These are phyloP conservation scores for Notodonta ziczac DNA, from an alignment of 2,888 invertebrate species.

Conservation along the genomic window DNA sequence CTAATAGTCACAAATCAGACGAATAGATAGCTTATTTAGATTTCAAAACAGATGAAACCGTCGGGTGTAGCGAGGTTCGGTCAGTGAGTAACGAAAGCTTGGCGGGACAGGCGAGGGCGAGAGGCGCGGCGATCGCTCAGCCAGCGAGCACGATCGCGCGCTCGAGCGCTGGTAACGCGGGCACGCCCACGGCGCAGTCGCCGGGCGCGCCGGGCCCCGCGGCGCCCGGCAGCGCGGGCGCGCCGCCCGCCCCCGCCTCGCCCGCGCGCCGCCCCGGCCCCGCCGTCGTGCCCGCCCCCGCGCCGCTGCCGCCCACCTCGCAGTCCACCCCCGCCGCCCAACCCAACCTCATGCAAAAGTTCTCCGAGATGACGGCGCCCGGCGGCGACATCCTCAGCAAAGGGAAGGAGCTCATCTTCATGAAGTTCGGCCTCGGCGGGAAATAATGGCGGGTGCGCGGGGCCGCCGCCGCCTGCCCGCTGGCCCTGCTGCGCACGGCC, in stretches of 20 bases:
- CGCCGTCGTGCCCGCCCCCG: conserved; percentile 77
- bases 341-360: conserved; percentile 94
- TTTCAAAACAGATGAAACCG: conserved; percentile 17
- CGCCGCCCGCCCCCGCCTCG: conserved; percentile 58
- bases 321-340: conserved; percentile 76
- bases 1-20: conserved; percentile 8
- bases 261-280: conserved; percentile 79
- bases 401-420: conserved; percentile 97
- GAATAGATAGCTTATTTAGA: conserved; percentile 5
- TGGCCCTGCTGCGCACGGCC: conserved; percentile 43
- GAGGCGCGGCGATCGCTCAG: conserved; percentile 79
- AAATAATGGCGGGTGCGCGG: conserved; percentile 84
- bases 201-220: conserved; percentile 53
- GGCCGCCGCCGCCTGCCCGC: conserved; percentile 39
- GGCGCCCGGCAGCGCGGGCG: conserved; percentile 36
- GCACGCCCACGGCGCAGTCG: conserved; percentile 72
- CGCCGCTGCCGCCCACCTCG: conserved; percentile 62
- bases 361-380: conserved; percentile 94
- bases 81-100: conserved; percentile 30
- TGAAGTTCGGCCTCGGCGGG: conserved; percentile 95
- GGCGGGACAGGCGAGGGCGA: conserved; percentile 78
- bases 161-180: conserved; percentile 86
- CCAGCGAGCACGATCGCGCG: conserved; percentile 83
- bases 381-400: conserved; percentile 96
- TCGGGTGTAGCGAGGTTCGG: conserved; percentile 1